phyloP scores from a whole-genome alignment of 2,888 invertebrate species.

The Morinoia aosen region DNA sequence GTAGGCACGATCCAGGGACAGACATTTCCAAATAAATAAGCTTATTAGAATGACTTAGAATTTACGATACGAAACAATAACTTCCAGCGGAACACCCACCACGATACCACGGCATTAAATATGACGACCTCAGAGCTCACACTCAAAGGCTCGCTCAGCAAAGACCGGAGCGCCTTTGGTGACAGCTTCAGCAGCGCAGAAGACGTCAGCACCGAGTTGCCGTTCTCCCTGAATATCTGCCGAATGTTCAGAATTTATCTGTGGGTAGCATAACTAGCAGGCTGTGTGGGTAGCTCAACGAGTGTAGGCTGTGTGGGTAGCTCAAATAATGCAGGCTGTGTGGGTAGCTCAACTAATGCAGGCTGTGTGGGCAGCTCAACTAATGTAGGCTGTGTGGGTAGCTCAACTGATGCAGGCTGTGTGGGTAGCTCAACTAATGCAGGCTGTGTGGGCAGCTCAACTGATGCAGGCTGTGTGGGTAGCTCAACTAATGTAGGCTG shows the following conservation, averaged over 20 bases:
- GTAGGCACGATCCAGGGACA: too few relatives aligned
- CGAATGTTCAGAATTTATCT: not conserved
- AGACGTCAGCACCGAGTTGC: conserved; percentile 59
- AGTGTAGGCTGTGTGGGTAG: not conserved
- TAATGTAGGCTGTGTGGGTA: not conserved
- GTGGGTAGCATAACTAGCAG: not conserved
- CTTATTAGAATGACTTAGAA: too few relatives aligned
- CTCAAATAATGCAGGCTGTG: not conserved
- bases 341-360: too few relatives aligned
- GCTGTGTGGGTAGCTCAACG: not conserved
- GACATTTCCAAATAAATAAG: too few relatives aligned
- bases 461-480: too few relatives aligned
- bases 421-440: too few relatives aligned
- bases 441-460: too few relatives aligned
- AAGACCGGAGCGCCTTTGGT: conserved; percentile 46
- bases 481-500: too few relatives aligned
- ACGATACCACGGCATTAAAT: conserved; percentile 58
- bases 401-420: not conserved
- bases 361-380: too few relatives aligned
- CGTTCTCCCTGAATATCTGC: conserved; percentile 60
- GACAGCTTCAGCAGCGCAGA: conserved; percentile 57
- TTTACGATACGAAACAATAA: too few relatives aligned
- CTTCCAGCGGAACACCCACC: conserved; percentile 29
- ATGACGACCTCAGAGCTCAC: conserved; percentile 59
- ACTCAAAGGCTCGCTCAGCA: conserved; percentile 57